These are phyloP conservation scores for Cephus nigrinus DNA, from an alignment of 2,888 invertebrate genomes.

Conservation along the genomic window DNA sequence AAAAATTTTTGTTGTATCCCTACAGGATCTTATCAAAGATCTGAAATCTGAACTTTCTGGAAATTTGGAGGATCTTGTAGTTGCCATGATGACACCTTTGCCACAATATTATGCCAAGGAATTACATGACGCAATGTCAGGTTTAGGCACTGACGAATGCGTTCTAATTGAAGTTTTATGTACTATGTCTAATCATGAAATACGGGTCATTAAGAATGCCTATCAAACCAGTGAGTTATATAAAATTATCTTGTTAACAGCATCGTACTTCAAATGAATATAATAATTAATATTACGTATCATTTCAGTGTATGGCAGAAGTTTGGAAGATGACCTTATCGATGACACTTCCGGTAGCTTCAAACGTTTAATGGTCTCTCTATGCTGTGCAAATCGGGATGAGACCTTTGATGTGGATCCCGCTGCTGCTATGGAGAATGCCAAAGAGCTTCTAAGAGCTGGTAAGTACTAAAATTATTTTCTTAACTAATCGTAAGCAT, in stretches of 20 bases:
- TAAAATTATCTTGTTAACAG: background rate
- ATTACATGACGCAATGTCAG: slow-evolving; percentile 70
- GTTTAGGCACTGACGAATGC: slow-evolving; percentile 71
- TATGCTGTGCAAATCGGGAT: slow-evolving; percentile 83
- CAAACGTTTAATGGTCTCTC: slow-evolving; percentile 87
- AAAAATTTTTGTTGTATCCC: background rate
- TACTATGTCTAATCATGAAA: slow-evolving; percentile 70
- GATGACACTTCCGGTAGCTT: slow-evolving; percentile 94
- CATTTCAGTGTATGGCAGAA: slow-evolving; percentile 79
- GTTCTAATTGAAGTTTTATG: slow-evolving; percentile 72
- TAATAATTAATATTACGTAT: slow-evolving; percentile 14
- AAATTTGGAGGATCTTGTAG: slow-evolving; percentile 69
- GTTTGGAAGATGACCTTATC: slow-evolving; percentile 84
- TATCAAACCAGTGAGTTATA: slow-evolving; percentile 65
- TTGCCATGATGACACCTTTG: slow-evolving; percentile 71
- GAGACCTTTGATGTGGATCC: slow-evolving; percentile 83
- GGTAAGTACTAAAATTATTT: slow-evolving; percentile 67
- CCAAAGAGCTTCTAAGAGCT: slow-evolving; percentile 81
- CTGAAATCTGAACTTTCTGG: slow-evolving; percentile 72
- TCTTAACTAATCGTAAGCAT: background rate
- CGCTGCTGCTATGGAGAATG: slow-evolving; percentile 81
- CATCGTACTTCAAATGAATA: background rate
- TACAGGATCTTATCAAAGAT: slow-evolving; percentile 67
- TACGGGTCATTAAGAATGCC: slow-evolving; percentile 66
- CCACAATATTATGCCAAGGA: slow-evolving; percentile 71